Percentiles rank a stretch among this genome's conserved stretches.
These are phyloP conservation scores for Anthopleura xanthogrammica DNA, from an alignment of 92 coral and sea anemone genomes.

Conservation along the genomic window DNA sequence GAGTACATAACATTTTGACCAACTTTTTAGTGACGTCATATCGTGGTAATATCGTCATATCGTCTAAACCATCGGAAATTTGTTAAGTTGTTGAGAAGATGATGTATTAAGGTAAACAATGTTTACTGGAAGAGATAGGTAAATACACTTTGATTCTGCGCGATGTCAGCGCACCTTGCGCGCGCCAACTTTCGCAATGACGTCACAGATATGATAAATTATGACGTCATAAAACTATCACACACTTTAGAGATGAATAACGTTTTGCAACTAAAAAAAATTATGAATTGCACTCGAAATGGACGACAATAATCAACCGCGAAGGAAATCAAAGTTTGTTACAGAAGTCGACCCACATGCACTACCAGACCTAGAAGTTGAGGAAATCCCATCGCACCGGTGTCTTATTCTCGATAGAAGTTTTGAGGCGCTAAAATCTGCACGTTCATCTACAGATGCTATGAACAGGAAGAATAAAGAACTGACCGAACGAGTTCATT, in stretches of 20 bases:
- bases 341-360: neutral
- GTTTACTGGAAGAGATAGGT: too few relatives aligned
- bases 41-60: too few relatives aligned
- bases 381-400: conserved; percentile 54
- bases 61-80: too few relatives aligned
- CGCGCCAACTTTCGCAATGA: neutral
- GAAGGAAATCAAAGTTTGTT: neutral
- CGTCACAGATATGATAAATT: neutral
- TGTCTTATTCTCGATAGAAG: conserved; percentile 61
- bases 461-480: conserved; percentile 25
- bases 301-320: neutral
- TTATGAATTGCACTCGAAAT: neutral
- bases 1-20: too few relatives aligned
- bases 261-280: neutral
- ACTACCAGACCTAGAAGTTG: conserved; percentile 5
- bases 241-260: neutral
- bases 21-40: too few relatives aligned
- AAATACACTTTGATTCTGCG: neutral
- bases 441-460: conserved; percentile 64
- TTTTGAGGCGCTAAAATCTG: conserved; percentile 68
- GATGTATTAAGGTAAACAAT: too few relatives aligned
- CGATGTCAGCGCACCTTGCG: neutral
- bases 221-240: neutral
- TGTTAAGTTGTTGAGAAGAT: too few relatives aligned
- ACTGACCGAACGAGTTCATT: conserved; percentile 12